phyloP scores from a whole-genome alignment of 2,113 vertebrate species.

The Callipepla squamata region DNA sequence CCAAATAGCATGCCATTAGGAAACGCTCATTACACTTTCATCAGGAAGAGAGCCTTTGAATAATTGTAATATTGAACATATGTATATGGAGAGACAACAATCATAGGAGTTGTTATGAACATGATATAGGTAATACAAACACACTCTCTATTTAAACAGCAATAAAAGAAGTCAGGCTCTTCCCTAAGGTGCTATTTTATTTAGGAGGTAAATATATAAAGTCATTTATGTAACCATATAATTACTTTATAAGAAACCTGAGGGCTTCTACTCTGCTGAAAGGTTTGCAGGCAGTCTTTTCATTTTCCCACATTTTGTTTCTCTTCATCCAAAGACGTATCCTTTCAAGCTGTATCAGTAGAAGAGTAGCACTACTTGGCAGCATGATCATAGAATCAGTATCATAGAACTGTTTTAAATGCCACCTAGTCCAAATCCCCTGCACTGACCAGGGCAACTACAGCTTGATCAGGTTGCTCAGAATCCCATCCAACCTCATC shows the following conservation, averaged over 20 bases:
- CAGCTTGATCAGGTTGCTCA: too few species aligned
- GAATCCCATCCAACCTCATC: too few species aligned
- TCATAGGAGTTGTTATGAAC: background rate
- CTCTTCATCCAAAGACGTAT: background rate
- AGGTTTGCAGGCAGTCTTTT: background rate
- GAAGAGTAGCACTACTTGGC: background rate
- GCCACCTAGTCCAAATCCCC: too few species aligned
- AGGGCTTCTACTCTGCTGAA: background rate
- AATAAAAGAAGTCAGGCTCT: conserved; percentile 21
- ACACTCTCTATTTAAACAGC: background rate
- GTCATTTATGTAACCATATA: background rate
- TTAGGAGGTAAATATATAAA: conserved; percentile 35
- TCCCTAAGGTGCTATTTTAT: conserved; percentile 26
- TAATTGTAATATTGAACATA: background rate
- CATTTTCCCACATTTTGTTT: background rate
- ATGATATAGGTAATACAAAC: background rate
- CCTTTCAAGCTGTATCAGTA: background rate
- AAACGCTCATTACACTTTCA: background rate
- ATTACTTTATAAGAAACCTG: conserved; percentile 9
- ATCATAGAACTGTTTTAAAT: too few species aligned
- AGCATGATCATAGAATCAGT: background rate
- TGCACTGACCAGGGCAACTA: too few species aligned
- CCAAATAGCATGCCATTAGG: background rate
- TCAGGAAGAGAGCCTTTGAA: background rate
- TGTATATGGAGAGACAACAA: background rate